Evolutionary conservation across 1,140 invertebrate species (phyloP).

Genomic region (Papilio polytes): DNA sequence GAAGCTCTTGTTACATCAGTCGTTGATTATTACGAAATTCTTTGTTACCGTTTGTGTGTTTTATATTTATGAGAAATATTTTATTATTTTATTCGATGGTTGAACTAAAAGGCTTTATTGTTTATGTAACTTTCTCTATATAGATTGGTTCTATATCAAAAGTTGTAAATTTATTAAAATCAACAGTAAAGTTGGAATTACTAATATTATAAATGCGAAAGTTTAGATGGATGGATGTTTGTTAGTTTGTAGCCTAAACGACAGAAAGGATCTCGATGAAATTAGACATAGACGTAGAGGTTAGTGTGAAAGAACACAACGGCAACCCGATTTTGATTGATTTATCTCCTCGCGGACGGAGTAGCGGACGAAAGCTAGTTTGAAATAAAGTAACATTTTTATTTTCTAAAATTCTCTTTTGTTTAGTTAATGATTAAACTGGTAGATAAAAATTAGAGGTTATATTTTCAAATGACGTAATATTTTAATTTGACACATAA

Average conservation of each 20-base stretch:
- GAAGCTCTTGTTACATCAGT: constrained; percentile 10
- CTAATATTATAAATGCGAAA: too few species aligned
- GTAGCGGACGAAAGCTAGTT: neutral
- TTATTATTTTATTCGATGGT: constrained; percentile 17
- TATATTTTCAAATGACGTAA: neutral
- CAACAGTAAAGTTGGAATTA: too few species aligned
- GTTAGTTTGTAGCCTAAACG: too few species aligned
- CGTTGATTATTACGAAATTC: constrained; percentile 27
- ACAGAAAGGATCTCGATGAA: too few species aligned
- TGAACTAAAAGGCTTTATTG: neutral
- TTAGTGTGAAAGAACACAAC: too few species aligned
- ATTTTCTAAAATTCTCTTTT: neutral
- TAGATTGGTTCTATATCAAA: neutral
- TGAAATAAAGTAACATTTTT: neutral
- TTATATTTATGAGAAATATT: constrained; percentile 24
- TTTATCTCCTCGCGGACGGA: too few species aligned
- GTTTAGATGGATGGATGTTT: too few species aligned
- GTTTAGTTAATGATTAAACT: neutral
- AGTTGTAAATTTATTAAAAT: too few species aligned
- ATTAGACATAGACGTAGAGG: too few species aligned
- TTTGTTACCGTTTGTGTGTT: constrained; percentile 31
- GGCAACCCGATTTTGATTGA: too few species aligned
- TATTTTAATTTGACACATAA: constrained; percentile 19
- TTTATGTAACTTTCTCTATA: neutral
- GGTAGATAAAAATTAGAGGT: neutral